phyloP scores from a whole-genome alignment of 1,140 invertebrate species.

The Drosophila neocordata region DNA sequence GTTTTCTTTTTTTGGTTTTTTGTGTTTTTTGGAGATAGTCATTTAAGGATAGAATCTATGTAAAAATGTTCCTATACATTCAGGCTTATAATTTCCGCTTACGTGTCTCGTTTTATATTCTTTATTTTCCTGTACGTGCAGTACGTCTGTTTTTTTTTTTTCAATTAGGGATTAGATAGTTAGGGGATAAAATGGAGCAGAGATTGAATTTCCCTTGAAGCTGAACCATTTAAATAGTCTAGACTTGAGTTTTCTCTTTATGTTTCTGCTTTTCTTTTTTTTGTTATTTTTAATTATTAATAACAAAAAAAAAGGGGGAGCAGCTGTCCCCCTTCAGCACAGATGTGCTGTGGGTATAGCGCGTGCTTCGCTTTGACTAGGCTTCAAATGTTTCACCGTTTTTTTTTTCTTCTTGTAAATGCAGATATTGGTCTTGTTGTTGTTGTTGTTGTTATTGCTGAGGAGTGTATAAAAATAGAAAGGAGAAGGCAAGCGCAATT shows the following conservation, averaged over 20 bases:
- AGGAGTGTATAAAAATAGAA: constrained; percentile 72
- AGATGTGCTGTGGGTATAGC: constrained; percentile 55
- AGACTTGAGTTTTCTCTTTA: constrained; percentile 61
- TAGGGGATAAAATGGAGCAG: constrained; percentile 63
- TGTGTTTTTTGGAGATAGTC: no score
- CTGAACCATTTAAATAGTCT: constrained; percentile 64
- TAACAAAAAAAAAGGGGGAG: constrained; percentile 42
- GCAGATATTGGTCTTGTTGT: constrained; percentile 5
- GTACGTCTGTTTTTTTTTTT: no score
- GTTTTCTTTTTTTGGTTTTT: background rate
- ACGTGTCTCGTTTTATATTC: constrained; percentile 23
- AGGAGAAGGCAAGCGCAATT: constrained; percentile 59
- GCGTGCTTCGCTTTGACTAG: constrained; percentile 61
- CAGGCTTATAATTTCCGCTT: constrained; percentile 57
- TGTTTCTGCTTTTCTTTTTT: constrained; percentile 58
- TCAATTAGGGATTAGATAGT: background rate
- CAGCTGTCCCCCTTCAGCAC: constrained; percentile 48
- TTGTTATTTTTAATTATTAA: constrained; percentile 56
- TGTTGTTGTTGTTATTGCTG: constrained; percentile 38
- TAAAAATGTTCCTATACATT: no score
- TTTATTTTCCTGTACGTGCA: background rate
- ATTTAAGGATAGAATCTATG: no score
- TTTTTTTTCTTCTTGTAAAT: constrained; percentile 1
- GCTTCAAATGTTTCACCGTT: constrained; percentile 55
- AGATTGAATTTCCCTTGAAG: constrained; percentile 74